Evolutionary conservation across 2,797 vertebrate genomes (phyloP).

Genomic region (Masticophis lateralis): DNA sequence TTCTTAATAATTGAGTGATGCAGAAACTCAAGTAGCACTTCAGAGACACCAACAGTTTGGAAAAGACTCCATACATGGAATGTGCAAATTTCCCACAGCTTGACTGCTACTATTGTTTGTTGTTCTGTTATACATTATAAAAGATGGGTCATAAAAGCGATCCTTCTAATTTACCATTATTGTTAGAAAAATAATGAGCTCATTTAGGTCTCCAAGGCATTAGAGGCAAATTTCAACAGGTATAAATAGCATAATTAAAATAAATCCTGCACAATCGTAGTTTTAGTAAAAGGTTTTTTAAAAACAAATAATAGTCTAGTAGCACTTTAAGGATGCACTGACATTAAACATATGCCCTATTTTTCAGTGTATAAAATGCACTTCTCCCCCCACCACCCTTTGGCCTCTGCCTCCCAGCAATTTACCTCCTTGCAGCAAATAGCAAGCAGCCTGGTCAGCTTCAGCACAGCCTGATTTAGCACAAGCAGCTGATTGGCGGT

Average conservation of each 20-base stretch:
- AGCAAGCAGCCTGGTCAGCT: too few species aligned
- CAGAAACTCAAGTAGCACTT: not conserved
- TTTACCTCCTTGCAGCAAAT: too few species aligned
- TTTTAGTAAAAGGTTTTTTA: not conserved
- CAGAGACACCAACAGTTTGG: not conserved
- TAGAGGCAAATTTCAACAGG: not conserved
- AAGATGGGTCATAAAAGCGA: not conserved
- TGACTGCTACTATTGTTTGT: not conserved
- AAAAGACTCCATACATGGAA: not conserved
- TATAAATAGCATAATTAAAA: not conserved
- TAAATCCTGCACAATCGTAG: accelerated
- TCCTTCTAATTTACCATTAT: not conserved
- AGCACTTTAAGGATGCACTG: not conserved
- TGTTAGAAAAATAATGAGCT: not conserved
- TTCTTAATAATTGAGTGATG: not conserved
- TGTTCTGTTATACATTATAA: not conserved
- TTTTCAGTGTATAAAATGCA: too few species aligned
- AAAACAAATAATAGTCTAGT: not conserved
- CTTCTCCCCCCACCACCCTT: too few species aligned
- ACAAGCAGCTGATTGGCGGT: too few species aligned
- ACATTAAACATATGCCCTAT: not conserved
- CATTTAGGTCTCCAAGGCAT: not conserved
- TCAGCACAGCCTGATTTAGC: too few species aligned
- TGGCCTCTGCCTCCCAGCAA: too few species aligned
- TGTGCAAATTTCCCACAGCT: not conserved